These are phyloP conservation scores for Hystrix cristata DNA, from an alignment of 2,113 vertebrate genomes.

Conservation along the genomic window DNA sequence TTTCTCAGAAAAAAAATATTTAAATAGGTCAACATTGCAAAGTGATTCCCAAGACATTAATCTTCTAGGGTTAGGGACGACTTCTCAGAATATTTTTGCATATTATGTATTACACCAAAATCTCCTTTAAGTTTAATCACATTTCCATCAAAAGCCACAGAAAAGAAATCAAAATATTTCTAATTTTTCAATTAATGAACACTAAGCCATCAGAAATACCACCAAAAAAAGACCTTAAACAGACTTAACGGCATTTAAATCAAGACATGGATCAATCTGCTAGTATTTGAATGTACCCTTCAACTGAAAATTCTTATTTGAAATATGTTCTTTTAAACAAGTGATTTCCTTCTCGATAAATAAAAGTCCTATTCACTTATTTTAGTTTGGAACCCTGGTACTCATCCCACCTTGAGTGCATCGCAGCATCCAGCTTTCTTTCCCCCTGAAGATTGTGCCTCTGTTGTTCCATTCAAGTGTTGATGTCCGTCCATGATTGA, in stretches of 20 bases:
- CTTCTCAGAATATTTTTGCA: neutral
- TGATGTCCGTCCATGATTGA: slow-evolving; percentile 63
- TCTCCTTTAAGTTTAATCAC: slow-evolving; percentile 25
- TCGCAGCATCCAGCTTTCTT: slow-evolving; percentile 48
- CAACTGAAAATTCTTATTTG: slow-evolving; percentile 2
- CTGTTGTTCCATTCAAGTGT: slow-evolving; percentile 55
- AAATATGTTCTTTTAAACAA: slow-evolving; percentile 15
- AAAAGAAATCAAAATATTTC: slow-evolving; percentile 31
- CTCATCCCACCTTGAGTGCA: slow-evolving; percentile 86
- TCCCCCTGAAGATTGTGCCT: neutral
- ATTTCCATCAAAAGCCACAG: neutral
- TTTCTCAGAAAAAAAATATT: neutral
- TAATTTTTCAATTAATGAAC: slow-evolving; percentile 38
- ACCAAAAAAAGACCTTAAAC: neutral
- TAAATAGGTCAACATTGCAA: neutral
- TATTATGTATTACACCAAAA: neutral
- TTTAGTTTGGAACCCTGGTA: neutral
- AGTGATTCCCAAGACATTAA: neutral
- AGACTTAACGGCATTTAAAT: slow-evolving; percentile 25
- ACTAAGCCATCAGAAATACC: neutral
- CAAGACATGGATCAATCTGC: neutral
- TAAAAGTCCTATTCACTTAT: neutral
- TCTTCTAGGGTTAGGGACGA: neutral
- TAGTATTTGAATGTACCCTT: neutral
- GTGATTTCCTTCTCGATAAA: neutral